Evolutionary conservation across 2,888 invertebrate species (phyloP), one percentile per base, ranked within the genome.

Genomic region (Agrypnus murinus): DNA sequence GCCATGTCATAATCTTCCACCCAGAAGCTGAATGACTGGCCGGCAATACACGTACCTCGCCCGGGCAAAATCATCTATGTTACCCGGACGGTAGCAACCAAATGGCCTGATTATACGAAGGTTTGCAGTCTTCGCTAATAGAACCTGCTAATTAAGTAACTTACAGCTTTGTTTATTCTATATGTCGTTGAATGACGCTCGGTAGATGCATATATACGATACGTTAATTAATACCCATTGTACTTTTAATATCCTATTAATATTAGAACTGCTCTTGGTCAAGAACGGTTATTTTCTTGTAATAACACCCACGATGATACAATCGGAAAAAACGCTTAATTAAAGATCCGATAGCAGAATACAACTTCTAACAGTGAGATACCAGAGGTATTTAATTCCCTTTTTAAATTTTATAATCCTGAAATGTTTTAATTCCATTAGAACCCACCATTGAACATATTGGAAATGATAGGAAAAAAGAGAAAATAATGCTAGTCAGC

Each of bases 21-120:
- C 69, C 69, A 71, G 72, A 63, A 69, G 64, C 73, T 68, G 65
- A 55, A 68, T 36, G 65, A 77, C 73, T 77, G 74, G 75, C 74
- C 75, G 74, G 73, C 70, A 75, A 72, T 71, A 74, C 75, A 77
- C 75, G 76, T 75, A 74, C 77, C 65, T 64, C 63, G 64, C 73
- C 75, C 74, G 74, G 71, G 74, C 69, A 71, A 76, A 73, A 72
- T 57, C 45, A 65, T 57, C 65, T 65, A 57, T 38, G 57, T 46
- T 36, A 69, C 63, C 62, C 70, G 68, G 65, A 53, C 59, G 63
- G 68, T 71, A 46, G 75, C 75, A 77, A 69, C 67, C 64, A 60
- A 77, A 77, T 77, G 66, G 65, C 71, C 76, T 78, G 59, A 74
- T 77, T 77, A 77, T 67, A 67, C 50, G 69, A 69, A 71, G 73